Conservation (phyloP, 2,888 invertebrate genomes). For the Agrotis clavis region DNA sequence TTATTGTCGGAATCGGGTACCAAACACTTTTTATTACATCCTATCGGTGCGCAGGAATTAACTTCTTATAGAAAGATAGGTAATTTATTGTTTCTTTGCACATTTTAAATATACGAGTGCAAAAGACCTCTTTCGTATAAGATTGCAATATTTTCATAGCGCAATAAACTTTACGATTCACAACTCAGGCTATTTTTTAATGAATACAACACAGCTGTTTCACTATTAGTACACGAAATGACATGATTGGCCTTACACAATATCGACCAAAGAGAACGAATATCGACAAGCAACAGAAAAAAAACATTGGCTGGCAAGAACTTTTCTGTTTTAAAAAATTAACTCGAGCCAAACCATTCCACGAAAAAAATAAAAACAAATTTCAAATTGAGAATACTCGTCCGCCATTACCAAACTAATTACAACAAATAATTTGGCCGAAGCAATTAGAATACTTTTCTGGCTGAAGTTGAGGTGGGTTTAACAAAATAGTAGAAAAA, state of each 20-base stretch:
- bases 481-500: constrained; percentile 49
- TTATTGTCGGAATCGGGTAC: no score
- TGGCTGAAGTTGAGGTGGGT: constrained; percentile 24
- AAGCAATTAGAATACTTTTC: constrained; percentile 56
- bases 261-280: background rate
- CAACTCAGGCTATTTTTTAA: no score
- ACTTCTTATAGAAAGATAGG: no score
- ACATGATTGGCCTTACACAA: background rate
- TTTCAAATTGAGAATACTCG: background rate
- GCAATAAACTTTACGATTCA: no score
- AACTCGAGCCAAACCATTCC: constrained; percentile 1
- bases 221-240: background rate
- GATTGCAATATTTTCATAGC: no score
- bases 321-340: constrained; percentile 33
- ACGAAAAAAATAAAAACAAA: constrained; percentile 13
- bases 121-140: no score
- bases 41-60: no score
- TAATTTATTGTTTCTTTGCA: background rate
- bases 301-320: constrained; percentile 4
- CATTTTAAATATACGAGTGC: no score
- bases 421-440: constrained; percentile 46
- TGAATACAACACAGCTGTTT: background rate
- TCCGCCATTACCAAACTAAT: constrained; percentile 44
- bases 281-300: constrained; percentile 3
- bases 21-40: no score